Percentiles rank a stretch among this genome's conserved stretches.
These are phyloP conservation scores for Camponotus vicinus DNA, from an alignment of 1,140 invertebrate species.

Conservation along the genomic window DNA sequence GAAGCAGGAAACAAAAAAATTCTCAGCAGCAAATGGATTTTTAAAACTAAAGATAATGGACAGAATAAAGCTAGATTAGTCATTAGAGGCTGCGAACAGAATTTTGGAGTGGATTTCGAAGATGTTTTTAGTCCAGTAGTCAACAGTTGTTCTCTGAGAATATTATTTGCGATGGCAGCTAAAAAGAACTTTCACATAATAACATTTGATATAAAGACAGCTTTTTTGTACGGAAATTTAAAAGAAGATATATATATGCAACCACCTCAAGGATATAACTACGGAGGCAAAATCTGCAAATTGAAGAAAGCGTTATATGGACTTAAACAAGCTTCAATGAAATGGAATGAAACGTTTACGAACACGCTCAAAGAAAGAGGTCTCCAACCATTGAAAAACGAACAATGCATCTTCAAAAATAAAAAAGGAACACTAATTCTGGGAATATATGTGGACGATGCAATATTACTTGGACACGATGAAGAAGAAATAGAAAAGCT, in stretches of 20 bases:
- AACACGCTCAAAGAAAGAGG: not conserved
- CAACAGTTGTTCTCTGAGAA: not conserved
- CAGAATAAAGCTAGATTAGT: not conserved
- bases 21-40: too few relatives aligned
- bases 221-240: not conserved
- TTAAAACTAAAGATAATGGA: not conserved
- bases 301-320: not conserved
- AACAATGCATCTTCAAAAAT: not conserved
- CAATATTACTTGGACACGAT: constrained; percentile 11
- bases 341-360: not conserved
- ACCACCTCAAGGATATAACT: not conserved
- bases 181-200: not conserved
- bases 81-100: not conserved
- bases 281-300: not conserved
- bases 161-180: not conserved
- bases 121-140: not conserved
- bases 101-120: not conserved
- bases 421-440: not conserved
- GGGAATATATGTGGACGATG: constrained; percentile 21
- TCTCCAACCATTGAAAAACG: not conserved
- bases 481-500: not conserved
- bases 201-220: not conserved
- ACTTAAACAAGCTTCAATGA: not conserved
- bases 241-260: not conserved
- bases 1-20: too few relatives aligned